phyloP scores from a whole-genome alignment of 2,797 vertebrate species.

The Sebastes umbrosus region DNA sequence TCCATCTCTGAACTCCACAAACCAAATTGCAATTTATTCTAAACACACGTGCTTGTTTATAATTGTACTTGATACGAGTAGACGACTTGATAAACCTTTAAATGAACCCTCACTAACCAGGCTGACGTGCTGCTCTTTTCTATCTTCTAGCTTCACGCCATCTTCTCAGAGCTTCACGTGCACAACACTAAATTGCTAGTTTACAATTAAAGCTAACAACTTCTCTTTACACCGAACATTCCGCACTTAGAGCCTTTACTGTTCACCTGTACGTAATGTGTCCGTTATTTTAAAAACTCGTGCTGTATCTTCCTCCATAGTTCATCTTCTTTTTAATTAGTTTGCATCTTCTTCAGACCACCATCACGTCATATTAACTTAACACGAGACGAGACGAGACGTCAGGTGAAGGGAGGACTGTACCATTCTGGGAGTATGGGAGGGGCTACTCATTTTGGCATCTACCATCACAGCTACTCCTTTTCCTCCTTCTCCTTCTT shows the following conservation, averaged over 20 bases:
- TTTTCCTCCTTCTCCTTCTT: too few relatives aligned
- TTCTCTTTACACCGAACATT: background rate
- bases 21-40: background rate
- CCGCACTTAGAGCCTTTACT: fast-evolving
- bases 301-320: background rate
- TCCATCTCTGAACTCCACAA: too few relatives aligned
- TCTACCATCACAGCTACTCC: background rate
- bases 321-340: background rate
- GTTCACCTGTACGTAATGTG: background rate
- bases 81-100: background rate
- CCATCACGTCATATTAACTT: too few relatives aligned
- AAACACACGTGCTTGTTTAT: background rate
- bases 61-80: background rate
- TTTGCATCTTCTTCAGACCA: background rate
- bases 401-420: background rate
- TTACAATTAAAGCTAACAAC: background rate
- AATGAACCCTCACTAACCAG: background rate
- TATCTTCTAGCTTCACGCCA: background rate
- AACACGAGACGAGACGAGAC: too few relatives aligned
- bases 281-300: background rate
- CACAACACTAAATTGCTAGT: background rate
- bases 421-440: background rate
- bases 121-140: background rate
- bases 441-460: background rate
- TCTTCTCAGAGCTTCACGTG: background rate